Conservation (phyloP, 1,140 invertebrate genomes). For the Zophobas atratus region DNA sequence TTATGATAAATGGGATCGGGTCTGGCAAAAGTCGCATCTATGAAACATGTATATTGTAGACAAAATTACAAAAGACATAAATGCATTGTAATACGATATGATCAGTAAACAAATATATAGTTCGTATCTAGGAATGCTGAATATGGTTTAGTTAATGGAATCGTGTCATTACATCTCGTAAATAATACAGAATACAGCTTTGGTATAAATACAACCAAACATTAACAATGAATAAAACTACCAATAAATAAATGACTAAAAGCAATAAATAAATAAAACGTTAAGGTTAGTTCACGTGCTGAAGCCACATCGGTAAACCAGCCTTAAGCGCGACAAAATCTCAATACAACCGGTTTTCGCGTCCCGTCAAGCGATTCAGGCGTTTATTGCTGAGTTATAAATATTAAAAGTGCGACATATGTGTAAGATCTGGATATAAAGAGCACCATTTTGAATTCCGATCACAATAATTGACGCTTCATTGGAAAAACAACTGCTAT, state of each 20-base stretch:
- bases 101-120: slow-evolving; percentile 8
- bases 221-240: slow-evolving; percentile 19
- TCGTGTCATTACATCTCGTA: background rate
- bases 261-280: background rate
- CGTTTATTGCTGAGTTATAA: background rate
- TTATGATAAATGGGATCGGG: slow-evolving; percentile 2
- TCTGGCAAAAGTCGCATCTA: background rate
- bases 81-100: slow-evolving; percentile 29
- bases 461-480: slow-evolving; percentile 5
- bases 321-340: slow-evolving; percentile 4
- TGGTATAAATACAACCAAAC: slow-evolving; percentile 39
- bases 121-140: slow-evolving; percentile 7
- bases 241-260: slow-evolving; percentile 24
- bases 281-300: slow-evolving; percentile 9
- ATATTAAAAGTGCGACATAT: background rate
- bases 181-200: slow-evolving; percentile 12
- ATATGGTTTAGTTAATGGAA: background rate
- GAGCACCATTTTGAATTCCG: slow-evolving; percentile 19
- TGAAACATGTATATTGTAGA: slow-evolving; percentile 37
- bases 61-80: slow-evolving; percentile 36
- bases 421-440: background rate
- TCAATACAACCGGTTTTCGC: background rate
- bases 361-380: background rate
- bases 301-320: background rate
- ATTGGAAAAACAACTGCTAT: slow-evolving; percentile 38